These are phyloP conservation scores for Mormyrops boulengeri DNA, from an alignment of 2,797 vertebrate species.

Conservation along the genomic window DNA sequence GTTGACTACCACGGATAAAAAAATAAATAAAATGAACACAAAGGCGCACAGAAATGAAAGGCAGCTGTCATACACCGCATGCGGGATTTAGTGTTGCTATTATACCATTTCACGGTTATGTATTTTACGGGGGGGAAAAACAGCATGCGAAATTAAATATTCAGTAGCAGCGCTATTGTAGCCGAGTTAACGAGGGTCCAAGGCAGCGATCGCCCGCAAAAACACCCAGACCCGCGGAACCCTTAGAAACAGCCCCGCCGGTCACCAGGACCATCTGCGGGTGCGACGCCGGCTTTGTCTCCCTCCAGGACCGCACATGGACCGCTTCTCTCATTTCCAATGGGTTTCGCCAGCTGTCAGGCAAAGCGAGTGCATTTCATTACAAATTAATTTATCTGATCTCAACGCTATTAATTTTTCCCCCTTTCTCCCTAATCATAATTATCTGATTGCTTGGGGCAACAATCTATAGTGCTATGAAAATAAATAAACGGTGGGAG, in stretches of 20 bases:
- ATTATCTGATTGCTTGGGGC: conserved; percentile 76
- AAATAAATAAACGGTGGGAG: conserved; percentile 78
- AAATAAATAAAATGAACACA: neutral
- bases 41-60: neutral
- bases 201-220: neutral
- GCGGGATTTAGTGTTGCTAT: neutral
- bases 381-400: conserved; percentile 81
- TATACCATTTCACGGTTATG: conserved; percentile 2
- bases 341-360: conserved; percentile 78
- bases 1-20: neutral
- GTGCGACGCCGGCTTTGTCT: conserved; percentile 66
- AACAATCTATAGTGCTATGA: conserved; percentile 67
- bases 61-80: neutral
- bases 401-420: conserved; percentile 74
- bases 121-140: neutral
- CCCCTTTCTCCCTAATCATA: conserved; percentile 58
- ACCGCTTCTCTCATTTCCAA: conserved; percentile 62
- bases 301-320: conserved; percentile 77
- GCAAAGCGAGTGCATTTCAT: conserved; percentile 75
- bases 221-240: neutral
- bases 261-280: neutral
- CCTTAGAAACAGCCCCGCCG: neutral
- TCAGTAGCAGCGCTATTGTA: neutral
- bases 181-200: neutral
- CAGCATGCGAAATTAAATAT: conserved; percentile 4